Conservation (phyloP, 2,797 vertebrate genomes). For the Huso huso region DNA sequence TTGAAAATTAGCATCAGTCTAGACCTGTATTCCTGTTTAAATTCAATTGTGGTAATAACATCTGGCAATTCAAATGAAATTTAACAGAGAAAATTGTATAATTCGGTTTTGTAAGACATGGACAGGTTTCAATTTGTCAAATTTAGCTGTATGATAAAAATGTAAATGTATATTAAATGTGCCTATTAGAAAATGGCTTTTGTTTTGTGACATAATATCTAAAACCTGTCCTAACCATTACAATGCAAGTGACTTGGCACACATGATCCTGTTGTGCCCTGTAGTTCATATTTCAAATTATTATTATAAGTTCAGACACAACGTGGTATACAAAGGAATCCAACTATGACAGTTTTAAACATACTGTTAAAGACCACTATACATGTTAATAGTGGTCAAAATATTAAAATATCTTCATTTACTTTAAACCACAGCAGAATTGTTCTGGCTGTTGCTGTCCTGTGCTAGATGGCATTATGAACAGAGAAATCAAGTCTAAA, state of each 20-base stretch:
- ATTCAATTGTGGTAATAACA: conserved; percentile 25
- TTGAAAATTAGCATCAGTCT: conserved; percentile 18
- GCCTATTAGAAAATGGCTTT: not conserved
- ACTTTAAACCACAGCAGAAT: too few species aligned
- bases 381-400: too few species aligned
- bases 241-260: not conserved
- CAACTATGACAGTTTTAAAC: too few species aligned
- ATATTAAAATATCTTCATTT: too few species aligned
- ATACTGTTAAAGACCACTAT: too few species aligned
- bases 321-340: too few species aligned
- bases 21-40: conserved; percentile 20
- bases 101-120: conserved; percentile 8
- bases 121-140: conserved; percentile 23
- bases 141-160: not conserved
- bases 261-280: not conserved
- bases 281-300: too few species aligned
- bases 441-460: not conserved
- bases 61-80: conserved; percentile 20
- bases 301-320: too few species aligned
- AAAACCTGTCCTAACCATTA: not conserved
- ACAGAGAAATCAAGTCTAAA: conserved; percentile 40
- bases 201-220: not conserved
- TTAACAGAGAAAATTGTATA: conserved; percentile 13
- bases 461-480: conserved; percentile 42
- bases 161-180: conserved; percentile 1